phyloP scores from a whole-genome alignment of 2,888 invertebrate species.

The Abrostola tripartita region DNA sequence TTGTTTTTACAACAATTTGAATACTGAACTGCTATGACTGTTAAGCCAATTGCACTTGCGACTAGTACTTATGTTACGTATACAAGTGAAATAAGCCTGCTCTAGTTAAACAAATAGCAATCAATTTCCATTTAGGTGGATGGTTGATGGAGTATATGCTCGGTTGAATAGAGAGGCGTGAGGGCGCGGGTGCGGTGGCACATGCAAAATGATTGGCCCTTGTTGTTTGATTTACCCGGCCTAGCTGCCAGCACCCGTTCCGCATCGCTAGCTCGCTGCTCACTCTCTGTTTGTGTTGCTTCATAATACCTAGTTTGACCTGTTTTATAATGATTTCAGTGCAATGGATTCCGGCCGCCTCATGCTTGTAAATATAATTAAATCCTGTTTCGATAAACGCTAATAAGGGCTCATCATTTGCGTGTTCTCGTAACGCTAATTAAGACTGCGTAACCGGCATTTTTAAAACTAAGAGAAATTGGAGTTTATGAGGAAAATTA shows the following conservation, averaged over 20 bases:
- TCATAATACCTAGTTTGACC: constrained; percentile 53
- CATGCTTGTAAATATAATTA: background rate
- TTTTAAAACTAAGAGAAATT: background rate
- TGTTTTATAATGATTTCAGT: constrained; percentile 53
- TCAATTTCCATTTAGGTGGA: constrained; percentile 53
- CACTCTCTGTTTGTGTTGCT: constrained; percentile 55
- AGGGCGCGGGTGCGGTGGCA: constrained; percentile 59
- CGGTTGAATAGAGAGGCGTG: constrained; percentile 60
- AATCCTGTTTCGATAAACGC: background rate
- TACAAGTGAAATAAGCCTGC: constrained; percentile 2
- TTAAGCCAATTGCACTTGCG: background rate
- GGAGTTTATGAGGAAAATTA: background rate
- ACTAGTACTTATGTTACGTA: background rate
- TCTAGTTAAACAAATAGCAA: constrained; percentile 44
- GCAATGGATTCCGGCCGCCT: constrained; percentile 29
- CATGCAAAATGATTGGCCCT: constrained; percentile 72
- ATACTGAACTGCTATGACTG: background rate
- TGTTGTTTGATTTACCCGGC: constrained; percentile 81
- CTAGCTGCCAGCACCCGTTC: constrained; percentile 69
- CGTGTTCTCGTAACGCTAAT: too few species aligned
- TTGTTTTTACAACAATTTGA: background rate
- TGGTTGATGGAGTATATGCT: constrained; percentile 51
- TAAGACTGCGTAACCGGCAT: background rate
- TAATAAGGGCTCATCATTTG: too few species aligned
- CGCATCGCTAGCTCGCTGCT: constrained; percentile 62